A percentile compares a stretch with the other conserved stretches of the same genome.
Conservation (phyloP, 2,797 vertebrate species). For the Capromys pilorides region DNA sequence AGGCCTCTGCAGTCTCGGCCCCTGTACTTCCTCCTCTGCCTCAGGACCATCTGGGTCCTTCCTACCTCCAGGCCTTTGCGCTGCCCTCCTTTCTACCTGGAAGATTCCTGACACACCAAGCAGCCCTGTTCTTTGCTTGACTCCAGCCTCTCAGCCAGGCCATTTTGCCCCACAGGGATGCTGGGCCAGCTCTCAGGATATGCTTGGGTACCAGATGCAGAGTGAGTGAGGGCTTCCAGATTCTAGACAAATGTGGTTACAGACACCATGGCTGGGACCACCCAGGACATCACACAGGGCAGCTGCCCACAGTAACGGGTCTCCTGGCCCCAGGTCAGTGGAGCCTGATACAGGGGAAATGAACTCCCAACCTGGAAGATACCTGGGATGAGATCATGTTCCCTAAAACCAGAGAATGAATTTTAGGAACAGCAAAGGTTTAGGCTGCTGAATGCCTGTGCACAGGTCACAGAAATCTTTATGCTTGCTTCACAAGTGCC, state of each 20-base stretch:
- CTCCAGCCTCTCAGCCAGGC: neutral
- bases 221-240: neutral
- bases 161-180: neutral
- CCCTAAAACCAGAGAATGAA: too few relatives aligned
- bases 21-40: neutral
- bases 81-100: neutral
- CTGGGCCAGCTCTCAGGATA: neutral
- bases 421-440: too few relatives aligned
- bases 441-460: too few relatives aligned
- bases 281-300: neutral
- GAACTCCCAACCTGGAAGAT: too few relatives aligned
- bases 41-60: accelerated
- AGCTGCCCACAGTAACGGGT: accelerated
- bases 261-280: neutral
- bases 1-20: accelerated
- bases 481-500: too few relatives aligned
- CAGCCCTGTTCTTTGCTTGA: neutral
- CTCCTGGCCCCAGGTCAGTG: neutral
- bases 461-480: too few relatives aligned
- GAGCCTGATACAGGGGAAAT: too few relatives aligned
- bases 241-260: neutral
- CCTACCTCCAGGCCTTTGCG: neutral
- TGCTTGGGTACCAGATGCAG: neutral
- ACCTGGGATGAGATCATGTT: too few relatives aligned
- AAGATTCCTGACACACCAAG: neutral